Base-by-base conservation (phyloP, 1,140 invertebrate genomes). In the Micrasema longulum region DNA sequence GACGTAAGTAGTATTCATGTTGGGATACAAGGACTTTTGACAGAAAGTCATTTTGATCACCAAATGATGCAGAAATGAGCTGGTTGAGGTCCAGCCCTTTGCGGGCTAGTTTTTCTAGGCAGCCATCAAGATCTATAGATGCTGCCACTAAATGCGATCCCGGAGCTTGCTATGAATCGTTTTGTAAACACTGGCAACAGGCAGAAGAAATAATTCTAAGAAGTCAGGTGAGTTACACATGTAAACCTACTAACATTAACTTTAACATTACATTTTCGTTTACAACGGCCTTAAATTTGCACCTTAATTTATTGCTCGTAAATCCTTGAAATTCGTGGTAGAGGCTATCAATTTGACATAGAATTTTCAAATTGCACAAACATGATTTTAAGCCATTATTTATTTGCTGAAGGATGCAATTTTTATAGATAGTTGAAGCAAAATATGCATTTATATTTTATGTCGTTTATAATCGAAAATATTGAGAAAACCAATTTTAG, bases 121-220 rank as follows among this genome's bases (percentile, higher is more conserved):
- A 85, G 77, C 73, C 83, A 76, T 81, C 84, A 38, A 74, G 80
- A 18, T 69, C 80, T 3, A 77, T 81, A n/a, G 68, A 69, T 23
- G 36, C 67, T 48, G 67, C 52, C 0, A 22, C 68, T 20, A 69
- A 69, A 50, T 69, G 68, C 74, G 93, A 95, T 85, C 92, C 92
- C 0, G 88, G 90, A 31, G 93, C 93, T 9, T 95, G 93, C 79
- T 94, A 95, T 78, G 94, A 95, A 78, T 96, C 95, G 77, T 98
- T 98, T 84, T 91, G 92, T 77, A 95, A 94, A 82, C 96, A 98
- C 81, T 99, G 96, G 95, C 92, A 95, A 79, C 95, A 97, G 80
- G 93, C 93, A 9, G 83, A 91, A 76, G 92, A 93, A 76, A 95
- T 97, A 62, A 96, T 97, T 73, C 82, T 87, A 64, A 88, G 89